These are phyloP conservation scores for Tanypteryx hageni DNA, from an alignment of 2,888 invertebrate genomes.

Conservation along the genomic window DNA sequence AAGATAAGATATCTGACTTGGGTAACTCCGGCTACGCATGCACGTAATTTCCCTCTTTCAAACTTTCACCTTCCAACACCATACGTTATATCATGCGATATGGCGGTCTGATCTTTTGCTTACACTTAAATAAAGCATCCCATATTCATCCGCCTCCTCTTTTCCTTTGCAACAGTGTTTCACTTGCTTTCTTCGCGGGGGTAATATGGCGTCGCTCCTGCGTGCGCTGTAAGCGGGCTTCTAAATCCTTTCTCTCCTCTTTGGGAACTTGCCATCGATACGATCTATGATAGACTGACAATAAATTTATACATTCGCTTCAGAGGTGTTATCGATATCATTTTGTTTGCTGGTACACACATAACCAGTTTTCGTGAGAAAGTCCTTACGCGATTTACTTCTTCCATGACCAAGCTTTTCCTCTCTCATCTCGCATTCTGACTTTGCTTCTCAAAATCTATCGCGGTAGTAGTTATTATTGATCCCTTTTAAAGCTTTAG, in stretches of 20 bases:
- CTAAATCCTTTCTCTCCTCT: background rate
- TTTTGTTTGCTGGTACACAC: background rate
- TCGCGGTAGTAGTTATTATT: background rate
- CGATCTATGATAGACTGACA: background rate
- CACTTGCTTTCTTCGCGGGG: background rate
- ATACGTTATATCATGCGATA: background rate
- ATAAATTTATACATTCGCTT: slow-evolving; percentile 15
- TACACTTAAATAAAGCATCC: background rate
- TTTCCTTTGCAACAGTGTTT: background rate
- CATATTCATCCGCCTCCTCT: background rate
- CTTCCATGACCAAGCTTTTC: background rate
- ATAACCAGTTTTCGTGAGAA: background rate
- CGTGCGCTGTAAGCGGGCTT: background rate
- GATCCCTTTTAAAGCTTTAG: background rate
- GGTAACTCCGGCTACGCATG: background rate
- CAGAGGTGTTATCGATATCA: background rate
- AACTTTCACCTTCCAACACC: background rate
- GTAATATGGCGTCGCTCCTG: background rate
- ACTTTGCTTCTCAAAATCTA: background rate
- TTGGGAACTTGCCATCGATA: background rate
- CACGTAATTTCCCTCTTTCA: background rate
- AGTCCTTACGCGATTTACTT: background rate
- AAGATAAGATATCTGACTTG: background rate
- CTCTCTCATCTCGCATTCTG: background rate
- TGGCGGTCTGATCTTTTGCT: background rate